Percentiles rank a stretch among this genome's conserved stretches.
phyloP scores from a whole-genome alignment of 2,888 invertebrate genomes.

The Agonopterix heracliana region DNA sequence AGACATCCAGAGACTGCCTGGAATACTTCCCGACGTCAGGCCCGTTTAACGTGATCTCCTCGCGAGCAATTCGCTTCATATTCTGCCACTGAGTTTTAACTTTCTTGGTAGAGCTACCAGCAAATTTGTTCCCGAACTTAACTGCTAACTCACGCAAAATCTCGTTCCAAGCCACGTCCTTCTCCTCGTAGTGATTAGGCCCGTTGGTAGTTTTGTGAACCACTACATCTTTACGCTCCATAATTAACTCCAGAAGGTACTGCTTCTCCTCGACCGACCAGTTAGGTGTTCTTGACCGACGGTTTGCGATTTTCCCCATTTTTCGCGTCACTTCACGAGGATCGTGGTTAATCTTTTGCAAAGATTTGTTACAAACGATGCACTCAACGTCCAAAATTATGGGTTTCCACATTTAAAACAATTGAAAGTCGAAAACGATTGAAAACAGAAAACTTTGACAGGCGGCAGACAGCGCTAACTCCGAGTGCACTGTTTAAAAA shows the following conservation, averaged over 20 bases:
- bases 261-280: constrained; percentile 69
- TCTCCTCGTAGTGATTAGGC: constrained; percentile 62
- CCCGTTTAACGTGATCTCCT: constrained; percentile 53
- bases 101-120: constrained; percentile 58
- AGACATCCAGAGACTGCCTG: constrained; percentile 56
- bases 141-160: constrained; percentile 47
- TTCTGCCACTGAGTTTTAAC: constrained; percentile 72
- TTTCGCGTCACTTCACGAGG: constrained; percentile 36
- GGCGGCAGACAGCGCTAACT: constrained; percentile 30
- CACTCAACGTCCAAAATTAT: constrained; percentile 70
- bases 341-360: constrained; percentile 65
- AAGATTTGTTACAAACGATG: constrained; percentile 71
- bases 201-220: constrained; percentile 59
- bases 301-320: constrained; percentile 59
- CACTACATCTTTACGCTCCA: constrained; percentile 56
- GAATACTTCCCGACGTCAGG: constrained; percentile 43
- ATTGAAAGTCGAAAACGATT: constrained; percentile 33
- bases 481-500: constrained; percentile 29
- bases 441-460: constrained; percentile 33
- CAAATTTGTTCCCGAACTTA: constrained; percentile 61
- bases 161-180: constrained; percentile 65
- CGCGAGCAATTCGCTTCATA: constrained; percentile 68
- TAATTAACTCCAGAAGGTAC: constrained; percentile 63
- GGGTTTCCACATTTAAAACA: constrained; percentile 69
- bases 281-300: constrained; percentile 61